phyloP scores from a whole-genome alignment of 2,113 vertebrate species.

The Anguilla japonica region DNA sequence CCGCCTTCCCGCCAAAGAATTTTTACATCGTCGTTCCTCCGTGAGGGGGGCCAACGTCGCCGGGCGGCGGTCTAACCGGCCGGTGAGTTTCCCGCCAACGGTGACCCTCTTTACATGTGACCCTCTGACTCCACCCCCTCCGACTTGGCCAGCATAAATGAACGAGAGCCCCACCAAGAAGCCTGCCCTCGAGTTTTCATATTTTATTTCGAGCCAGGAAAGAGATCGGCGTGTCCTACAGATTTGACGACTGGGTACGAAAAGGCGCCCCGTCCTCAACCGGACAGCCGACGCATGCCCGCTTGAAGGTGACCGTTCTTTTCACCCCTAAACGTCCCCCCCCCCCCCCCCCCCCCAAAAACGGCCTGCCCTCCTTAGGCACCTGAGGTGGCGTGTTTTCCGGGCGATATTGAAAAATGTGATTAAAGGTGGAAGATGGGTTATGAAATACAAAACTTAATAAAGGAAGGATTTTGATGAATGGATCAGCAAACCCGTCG shows the following conservation, averaged over 20 bases:
- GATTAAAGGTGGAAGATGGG: slow-evolving; percentile 72
- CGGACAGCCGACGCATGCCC: background rate
- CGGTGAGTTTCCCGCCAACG: background rate
- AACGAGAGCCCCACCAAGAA: background rate
- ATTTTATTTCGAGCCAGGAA: background rate
- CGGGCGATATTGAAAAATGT: slow-evolving; percentile 74
- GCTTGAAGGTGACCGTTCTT: background rate
- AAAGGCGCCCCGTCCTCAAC: background rate
- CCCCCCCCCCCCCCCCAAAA: slow-evolving; percentile 57
- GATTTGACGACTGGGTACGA: background rate
- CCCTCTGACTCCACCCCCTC: background rate
- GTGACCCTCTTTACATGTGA: slow-evolving; percentile 14
- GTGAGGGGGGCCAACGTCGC: background rate
- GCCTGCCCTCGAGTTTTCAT: slow-evolving; percentile 2
- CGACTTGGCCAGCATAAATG: background rate
- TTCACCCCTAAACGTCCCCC: slow-evolving; percentile 27
- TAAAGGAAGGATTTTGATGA: slow-evolving; percentile 75
- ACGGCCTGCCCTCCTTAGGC: slow-evolving; percentile 59
- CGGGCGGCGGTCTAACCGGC: background rate
- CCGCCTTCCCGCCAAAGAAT: background rate
- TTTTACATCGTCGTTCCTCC: background rate
- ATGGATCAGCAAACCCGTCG: slow-evolving; percentile 70
- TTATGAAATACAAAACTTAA: slow-evolving; percentile 74
- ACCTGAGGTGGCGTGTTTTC: slow-evolving; percentile 66
- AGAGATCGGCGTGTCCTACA: too few relatives aligned